Evolutionary conservation across 1,140 invertebrate genomes (phyloP).

Genomic region (Mizuhopecten yessoensis): DNA sequence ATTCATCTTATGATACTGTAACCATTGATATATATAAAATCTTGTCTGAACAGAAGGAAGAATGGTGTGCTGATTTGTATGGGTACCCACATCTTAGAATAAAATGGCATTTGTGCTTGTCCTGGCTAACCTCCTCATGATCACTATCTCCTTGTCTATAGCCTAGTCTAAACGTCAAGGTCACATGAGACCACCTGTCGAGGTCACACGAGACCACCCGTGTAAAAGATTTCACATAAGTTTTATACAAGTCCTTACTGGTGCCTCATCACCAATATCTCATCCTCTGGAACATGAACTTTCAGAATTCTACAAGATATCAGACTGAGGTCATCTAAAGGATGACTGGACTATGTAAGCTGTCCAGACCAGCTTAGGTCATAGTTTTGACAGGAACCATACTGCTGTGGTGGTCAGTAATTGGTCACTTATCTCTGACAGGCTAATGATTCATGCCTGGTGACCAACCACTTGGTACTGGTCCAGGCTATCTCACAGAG

Average conservation of each 20-base stretch:
- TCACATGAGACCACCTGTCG: no score
- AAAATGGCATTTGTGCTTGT: no score
- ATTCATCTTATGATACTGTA: no score
- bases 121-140: no score
- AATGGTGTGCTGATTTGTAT: no score
- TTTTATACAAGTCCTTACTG: neutral
- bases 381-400: constrained; percentile 3
- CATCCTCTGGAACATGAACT: neutral
- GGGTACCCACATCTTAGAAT: no score
- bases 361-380: neutral
- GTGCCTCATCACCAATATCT: neutral
- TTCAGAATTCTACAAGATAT: neutral
- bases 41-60: no score
- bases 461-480: neutral
- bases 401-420: neutral
- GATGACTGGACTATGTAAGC: neutral
- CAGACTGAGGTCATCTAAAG: neutral
- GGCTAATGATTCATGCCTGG: neutral
- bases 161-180: no score
- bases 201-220: no score
- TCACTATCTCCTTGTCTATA: no score
- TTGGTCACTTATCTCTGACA: neutral
- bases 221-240: no score
- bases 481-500: neutral
- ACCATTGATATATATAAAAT: no score